phyloP scores from a whole-genome alignment of 2,888 invertebrate genomes.

The Vanessa cardui region DNA sequence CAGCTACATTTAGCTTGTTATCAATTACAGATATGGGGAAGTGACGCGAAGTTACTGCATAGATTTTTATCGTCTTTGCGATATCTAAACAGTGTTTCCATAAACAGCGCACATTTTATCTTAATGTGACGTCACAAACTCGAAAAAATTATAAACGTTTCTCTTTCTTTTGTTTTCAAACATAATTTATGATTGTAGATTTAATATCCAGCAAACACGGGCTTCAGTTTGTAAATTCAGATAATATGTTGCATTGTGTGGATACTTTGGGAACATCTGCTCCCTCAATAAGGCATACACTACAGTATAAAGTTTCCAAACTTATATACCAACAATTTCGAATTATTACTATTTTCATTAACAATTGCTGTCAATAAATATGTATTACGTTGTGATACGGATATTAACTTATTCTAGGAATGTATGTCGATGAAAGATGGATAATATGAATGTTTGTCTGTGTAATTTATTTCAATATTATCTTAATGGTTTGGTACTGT shows the following conservation, averaged over 20 bases:
- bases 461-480: no score
- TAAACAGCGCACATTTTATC: background rate
- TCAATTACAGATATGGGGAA: no score
- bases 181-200: background rate
- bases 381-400: background rate
- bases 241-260: constrained; percentile 4
- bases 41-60: background rate
- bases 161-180: background rate
- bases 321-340: background rate
- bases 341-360: no score
- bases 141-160: background rate
- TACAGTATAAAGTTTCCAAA: background rate
- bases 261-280: constrained; percentile 4
- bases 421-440: background rate
- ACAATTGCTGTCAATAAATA: no score
- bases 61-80: background rate
- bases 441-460: background rate
- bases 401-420: background rate
- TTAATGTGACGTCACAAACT: background rate
- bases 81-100: background rate
- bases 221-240: background rate
- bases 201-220: background rate
- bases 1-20: no score
- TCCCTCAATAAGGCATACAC: background rate
- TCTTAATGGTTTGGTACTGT: no score